A percentile compares a stretch with the other conserved stretches of the same genome.
These are phyloP conservation scores for Parus major DNA, from an alignment of 2,113 vertebrate genomes.

Conservation along the genomic window DNA sequence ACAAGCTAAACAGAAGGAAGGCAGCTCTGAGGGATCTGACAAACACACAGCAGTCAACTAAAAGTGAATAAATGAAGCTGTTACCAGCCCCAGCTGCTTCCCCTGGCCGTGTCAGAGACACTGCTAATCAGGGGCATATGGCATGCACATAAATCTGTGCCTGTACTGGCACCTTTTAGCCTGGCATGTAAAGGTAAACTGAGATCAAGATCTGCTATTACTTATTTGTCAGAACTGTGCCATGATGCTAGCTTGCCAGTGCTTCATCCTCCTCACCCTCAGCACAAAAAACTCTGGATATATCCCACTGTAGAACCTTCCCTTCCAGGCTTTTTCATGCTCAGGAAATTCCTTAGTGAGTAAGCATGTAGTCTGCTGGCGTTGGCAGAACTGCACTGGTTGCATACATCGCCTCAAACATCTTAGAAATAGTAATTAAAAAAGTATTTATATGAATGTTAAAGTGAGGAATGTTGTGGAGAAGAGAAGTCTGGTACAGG, in stretches of 20 bases:
- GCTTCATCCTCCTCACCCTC: neutral
- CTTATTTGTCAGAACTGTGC: neutral
- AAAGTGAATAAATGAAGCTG: conserved; percentile 48
- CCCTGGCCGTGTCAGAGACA: neutral
- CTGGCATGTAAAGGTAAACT: neutral
- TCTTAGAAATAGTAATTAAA: neutral
- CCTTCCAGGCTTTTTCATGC: neutral
- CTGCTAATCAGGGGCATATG: conserved; percentile 11
- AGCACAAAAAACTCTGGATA: neutral
- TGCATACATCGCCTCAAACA: neutral
- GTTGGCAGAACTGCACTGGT: neutral
- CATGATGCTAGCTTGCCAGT: neutral
- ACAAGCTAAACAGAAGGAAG: conserved; percentile 15
- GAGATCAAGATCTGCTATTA: neutral
- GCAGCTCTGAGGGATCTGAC: neutral
- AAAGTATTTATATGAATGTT: neutral
- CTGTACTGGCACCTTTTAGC: neutral
- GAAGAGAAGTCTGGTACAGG: neutral
- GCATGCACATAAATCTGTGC: neutral
- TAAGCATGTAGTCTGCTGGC: neutral
- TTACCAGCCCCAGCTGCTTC: conserved; percentile 44
- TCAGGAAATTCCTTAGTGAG: neutral
- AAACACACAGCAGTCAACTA: conserved; percentile 48
- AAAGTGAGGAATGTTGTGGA: neutral
- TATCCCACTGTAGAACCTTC: neutral